Percentiles rank a stretch among this genome's conserved stretches.
These are phyloP conservation scores for Leucoraja ocellata DNA, from an alignment of 2,797 vertebrate genomes.

Conservation along the genomic window DNA sequence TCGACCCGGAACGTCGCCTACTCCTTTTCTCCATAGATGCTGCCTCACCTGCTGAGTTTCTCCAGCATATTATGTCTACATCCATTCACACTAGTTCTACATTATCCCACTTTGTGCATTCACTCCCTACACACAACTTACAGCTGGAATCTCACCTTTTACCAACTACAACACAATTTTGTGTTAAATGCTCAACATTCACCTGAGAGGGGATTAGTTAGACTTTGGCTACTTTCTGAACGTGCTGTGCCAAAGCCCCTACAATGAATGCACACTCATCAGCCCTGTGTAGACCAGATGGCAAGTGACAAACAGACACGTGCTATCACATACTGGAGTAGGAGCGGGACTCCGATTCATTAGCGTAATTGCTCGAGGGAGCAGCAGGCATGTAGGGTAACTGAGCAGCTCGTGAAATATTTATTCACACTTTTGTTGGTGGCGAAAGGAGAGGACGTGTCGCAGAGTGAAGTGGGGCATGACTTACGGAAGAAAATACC, in stretches of 20 bases:
- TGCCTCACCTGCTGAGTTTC: too few relatives aligned
- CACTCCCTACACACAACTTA: too few relatives aligned
- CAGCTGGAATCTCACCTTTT: background rate
- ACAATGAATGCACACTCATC: background rate
- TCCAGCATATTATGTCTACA: too few relatives aligned
- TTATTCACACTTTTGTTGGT: background rate
- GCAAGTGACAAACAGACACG: background rate
- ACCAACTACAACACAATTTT: background rate
- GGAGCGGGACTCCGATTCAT: constrained; percentile 25
- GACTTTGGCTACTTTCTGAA: background rate
- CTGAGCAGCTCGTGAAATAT: constrained; percentile 10
- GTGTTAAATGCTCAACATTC: background rate
- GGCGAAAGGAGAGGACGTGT: too few relatives aligned
- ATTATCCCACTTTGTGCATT: too few relatives aligned
- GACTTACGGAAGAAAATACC: background rate
- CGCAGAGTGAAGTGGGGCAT: background rate
- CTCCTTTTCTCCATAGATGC: too few relatives aligned
- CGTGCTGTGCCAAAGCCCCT: background rate
- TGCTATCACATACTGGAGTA: constrained; percentile 20
- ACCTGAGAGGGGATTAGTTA: background rate
- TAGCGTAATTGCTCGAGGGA: constrained; percentile 29
- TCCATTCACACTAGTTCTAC: too few relatives aligned
- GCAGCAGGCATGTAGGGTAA: constrained; percentile 24
- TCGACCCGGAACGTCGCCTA: too few relatives aligned
- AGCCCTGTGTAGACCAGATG: constrained; percentile 22